These are phyloP conservation scores for Daphoenositta chrysoptera DNA, from an alignment of 2,113 vertebrate genomes.

Conservation along the genomic window DNA sequence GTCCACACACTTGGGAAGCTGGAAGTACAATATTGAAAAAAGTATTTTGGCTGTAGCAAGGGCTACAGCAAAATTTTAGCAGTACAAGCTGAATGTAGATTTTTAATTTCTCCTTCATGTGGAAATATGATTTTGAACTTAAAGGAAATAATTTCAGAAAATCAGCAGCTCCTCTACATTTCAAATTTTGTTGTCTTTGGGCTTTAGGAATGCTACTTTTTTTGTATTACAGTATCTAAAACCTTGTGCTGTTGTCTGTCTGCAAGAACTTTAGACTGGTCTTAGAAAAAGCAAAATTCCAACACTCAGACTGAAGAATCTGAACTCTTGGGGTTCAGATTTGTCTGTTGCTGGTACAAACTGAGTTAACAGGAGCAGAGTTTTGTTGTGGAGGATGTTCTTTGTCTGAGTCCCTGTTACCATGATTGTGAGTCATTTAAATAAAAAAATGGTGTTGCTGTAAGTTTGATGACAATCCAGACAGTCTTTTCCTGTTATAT, in stretches of 20 bases:
- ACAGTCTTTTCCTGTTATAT: background rate
- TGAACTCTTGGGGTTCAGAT: background rate
- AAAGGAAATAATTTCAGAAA: background rate
- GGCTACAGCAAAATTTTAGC: background rate
- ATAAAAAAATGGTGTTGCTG: background rate
- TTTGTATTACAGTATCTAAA: background rate
- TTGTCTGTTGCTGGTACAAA: background rate
- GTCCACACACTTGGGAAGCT: background rate
- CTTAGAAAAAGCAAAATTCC: background rate
- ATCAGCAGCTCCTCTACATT: background rate
- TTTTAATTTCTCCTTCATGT: background rate
- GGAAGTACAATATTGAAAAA: background rate
- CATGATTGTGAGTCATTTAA: background rate
- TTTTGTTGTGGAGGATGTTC: background rate
- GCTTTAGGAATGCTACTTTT: background rate
- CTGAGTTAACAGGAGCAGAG: background rate
- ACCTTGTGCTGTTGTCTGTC: background rate
- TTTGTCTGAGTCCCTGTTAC: background rate
- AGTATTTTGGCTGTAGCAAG: background rate
- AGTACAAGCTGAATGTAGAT: background rate
- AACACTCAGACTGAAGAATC: background rate
- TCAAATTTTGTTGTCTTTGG: background rate
- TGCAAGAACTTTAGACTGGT: background rate
- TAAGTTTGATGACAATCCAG: background rate
- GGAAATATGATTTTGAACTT: background rate